A percentile compares a stretch with the other conserved stretches of the same genome.
phyloP scores from a whole-genome alignment of 2,113 vertebrate species.

The Plotosus lineatus region DNA sequence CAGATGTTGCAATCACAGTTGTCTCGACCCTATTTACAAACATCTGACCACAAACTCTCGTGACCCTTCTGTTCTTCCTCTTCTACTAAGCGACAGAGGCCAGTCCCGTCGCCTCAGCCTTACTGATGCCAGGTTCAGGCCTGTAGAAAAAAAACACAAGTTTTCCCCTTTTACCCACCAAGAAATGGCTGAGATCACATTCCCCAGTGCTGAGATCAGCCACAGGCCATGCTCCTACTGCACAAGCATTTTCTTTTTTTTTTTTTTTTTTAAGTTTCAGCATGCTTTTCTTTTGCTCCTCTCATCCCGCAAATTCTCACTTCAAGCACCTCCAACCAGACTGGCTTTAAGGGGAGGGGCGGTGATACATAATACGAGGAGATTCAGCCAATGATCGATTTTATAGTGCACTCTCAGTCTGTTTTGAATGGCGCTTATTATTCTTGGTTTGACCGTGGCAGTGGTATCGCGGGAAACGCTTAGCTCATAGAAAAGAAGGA shows the following conservation, averaged over 20 bases:
- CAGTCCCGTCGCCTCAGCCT: conserved; percentile 11
- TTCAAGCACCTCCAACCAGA: neutral
- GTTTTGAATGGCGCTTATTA: conserved; percentile 26
- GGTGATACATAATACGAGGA: neutral
- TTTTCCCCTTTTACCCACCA: conserved; percentile 38
- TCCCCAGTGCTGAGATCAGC: conserved; percentile 68
- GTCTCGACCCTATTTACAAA: conserved; percentile 18
- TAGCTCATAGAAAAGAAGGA: conserved; percentile 10
- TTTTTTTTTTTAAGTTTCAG: conserved; percentile 50
- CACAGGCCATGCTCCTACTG: conserved; percentile 60
- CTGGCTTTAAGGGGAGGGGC: neutral
- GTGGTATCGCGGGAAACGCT: conserved; percentile 22
- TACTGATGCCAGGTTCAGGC: conserved; percentile 19
- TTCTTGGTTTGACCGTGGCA: conserved; percentile 10
- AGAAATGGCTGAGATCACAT: conserved; percentile 44
- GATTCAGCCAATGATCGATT: conserved; percentile 9
- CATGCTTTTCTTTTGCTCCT: neutral
- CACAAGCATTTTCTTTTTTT: conserved; percentile 65
- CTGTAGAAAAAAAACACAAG: conserved; percentile 14
- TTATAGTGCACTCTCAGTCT: conserved; percentile 15
- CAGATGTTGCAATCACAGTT: neutral
- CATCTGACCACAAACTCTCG: neutral
- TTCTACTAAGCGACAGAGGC: neutral
- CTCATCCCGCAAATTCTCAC: neutral
- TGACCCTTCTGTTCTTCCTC: neutral